phyloP scores from a whole-genome alignment of 1,140 invertebrate genomes.

The Trypoxylus dichotomus region DNA sequence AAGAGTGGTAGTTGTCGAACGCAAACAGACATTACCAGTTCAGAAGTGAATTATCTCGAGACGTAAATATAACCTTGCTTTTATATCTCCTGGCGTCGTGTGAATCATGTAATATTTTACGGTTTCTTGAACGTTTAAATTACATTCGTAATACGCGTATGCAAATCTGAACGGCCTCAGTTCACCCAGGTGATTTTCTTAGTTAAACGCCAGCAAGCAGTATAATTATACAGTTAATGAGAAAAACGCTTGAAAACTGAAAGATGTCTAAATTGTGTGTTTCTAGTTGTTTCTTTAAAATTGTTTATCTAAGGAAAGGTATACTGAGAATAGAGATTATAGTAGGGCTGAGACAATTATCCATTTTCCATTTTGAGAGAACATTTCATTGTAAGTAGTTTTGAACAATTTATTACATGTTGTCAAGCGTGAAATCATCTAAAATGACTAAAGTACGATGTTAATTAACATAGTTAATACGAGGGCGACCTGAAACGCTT shows the following conservation, averaged over 20 bases:
- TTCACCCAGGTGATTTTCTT: background rate
- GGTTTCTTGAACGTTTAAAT: background rate
- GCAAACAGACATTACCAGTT: conserved; percentile 8
- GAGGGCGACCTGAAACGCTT: too few relatives aligned
- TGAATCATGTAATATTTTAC: conserved; percentile 6
- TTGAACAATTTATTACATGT: too few relatives aligned
- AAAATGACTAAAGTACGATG: too few relatives aligned
- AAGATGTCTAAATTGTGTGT: background rate
- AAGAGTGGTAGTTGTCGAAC: background rate
- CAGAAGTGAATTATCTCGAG: conserved; percentile 1
- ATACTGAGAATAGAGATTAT: too few relatives aligned
- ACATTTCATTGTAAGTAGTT: too few relatives aligned
- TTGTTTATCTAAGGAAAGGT: too few relatives aligned
- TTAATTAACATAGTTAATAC: too few relatives aligned
- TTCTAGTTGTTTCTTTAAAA: too few relatives aligned
- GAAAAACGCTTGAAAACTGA: background rate
- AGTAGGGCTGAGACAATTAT: too few relatives aligned
- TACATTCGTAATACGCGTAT: background rate
- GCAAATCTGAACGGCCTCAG: background rate
- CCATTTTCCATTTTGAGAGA: too few relatives aligned
- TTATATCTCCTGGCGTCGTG: background rate
- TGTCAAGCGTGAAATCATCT: too few relatives aligned
- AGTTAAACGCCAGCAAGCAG: background rate
- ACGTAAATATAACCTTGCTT: conserved; percentile 9
- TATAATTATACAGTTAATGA: background rate